Base-by-base conservation (phyloP, 2,888 invertebrate genomes). In the Cheilosia variabilis region DNA sequence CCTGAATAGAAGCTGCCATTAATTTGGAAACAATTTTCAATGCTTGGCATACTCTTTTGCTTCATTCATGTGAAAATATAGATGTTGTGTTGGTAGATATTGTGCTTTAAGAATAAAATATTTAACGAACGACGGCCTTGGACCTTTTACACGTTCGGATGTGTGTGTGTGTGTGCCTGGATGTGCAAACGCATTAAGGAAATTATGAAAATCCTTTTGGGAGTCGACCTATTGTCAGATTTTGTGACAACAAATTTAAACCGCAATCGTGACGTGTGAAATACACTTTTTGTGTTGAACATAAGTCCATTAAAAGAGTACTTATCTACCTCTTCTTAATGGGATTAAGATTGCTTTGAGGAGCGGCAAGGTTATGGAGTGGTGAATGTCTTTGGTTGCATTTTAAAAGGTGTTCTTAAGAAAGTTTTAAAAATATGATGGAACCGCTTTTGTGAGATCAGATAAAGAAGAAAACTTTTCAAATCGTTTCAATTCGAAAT, bases 161-260 rank as follows among this genome's bases (percentile, higher is more conserved):
- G 17, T 37, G 27, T 27, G 68, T n/a, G n/a, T 43, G 17, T 37
- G 27, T 63, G 41, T 62, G 80, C 43, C 53, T 37, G 65, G 71
- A 69, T 82, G 76, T 71, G 43, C 71, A 65, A 77, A 82, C 63
- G 77, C 77, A 82, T 77, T 77, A 77, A 37, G 58, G 15, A 69
- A 65, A 53, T 69, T 68, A 82, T 65, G 45, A n/a, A 65, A 65
- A 76, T 65, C 15, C 81, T 52, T 73, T 53, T 52, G 45, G 65
- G 58, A 60, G 15, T 22, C 13, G 52, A 77, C 65, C 81, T 82
- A 65, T 77, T 71, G 77, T 82, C 43, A 17, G 27, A 53, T 45
- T 73, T 53, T 52, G 79, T 52, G 41, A 50, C 27, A 63, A 71
- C 27, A 57, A 71, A 24, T 53, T 27, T 24, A 47, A 55, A 34